Conservation (phyloP, 2,113 vertebrate genomes). For the Hemiprocne comata region DNA sequence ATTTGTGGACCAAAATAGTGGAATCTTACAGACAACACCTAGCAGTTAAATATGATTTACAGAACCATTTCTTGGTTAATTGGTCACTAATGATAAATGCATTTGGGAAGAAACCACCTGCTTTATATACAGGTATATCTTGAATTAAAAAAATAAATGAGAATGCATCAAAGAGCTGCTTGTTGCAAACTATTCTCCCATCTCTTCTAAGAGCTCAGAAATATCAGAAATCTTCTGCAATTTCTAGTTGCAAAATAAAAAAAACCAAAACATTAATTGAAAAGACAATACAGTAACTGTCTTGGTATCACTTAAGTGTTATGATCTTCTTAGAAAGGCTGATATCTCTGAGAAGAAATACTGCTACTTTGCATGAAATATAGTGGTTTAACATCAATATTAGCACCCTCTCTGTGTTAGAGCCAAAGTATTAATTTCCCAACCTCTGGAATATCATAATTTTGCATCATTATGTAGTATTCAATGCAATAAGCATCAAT, state of each 20-base stretch:
- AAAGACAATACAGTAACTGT: background rate
- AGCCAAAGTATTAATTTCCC: background rate
- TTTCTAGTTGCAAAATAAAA: conserved; percentile 16
- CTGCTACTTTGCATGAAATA: background rate
- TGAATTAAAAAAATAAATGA: background rate
- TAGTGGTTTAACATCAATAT: conserved; percentile 16
- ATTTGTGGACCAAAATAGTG: background rate
- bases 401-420: background rate
- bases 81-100: background rate
- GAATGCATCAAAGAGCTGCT: background rate
- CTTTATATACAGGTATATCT: background rate
- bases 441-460: conserved; percentile 29
- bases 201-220: background rate
- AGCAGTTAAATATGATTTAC: background rate
- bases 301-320: conserved; percentile 1
- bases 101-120: background rate
- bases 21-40: background rate
- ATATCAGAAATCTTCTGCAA: background rate
- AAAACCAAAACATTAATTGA: conserved; percentile 1
- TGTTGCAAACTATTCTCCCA: background rate
- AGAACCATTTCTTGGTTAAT: background rate
- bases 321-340: conserved; percentile 10
- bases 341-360: background rate
- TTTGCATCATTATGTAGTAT: conserved; percentile 21
- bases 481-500: background rate